Percentiles rank a stretch among this genome's conserved stretches.
These are phyloP conservation scores for Bombycilla garrulus DNA, from an alignment of 2,113 vertebrate genomes.

Conservation along the genomic window DNA sequence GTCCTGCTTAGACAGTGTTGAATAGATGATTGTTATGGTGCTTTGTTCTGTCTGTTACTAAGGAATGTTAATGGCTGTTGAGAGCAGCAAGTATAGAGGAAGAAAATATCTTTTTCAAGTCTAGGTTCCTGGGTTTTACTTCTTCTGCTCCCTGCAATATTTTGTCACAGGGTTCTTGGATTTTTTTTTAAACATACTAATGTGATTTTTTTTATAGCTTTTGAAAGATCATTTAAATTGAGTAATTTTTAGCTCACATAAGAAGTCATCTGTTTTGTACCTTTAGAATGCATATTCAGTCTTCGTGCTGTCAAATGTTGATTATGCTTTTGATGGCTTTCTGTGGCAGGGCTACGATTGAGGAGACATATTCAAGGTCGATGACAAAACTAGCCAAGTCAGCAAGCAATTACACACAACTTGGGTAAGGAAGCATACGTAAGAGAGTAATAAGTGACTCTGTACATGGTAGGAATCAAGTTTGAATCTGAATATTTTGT, in stretches of 20 bases:
- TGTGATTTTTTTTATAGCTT: background rate
- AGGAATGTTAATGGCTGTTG: background rate
- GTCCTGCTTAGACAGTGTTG: background rate
- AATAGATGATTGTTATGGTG: background rate
- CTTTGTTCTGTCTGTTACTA: background rate
- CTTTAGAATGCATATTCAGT: background rate
- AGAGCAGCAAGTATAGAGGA: background rate
- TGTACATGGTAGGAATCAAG: background rate
- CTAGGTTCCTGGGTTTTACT: background rate
- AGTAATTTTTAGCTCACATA: background rate
- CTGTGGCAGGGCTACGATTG: conserved; percentile 87
- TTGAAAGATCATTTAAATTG: background rate
- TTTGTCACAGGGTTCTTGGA: background rate
- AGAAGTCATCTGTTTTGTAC: background rate
- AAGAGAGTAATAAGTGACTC: background rate
- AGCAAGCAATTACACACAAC: conserved; percentile 92
- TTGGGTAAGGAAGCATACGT: conserved; percentile 84
- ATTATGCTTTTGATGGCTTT: conserved; percentile 5
- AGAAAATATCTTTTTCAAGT: background rate
- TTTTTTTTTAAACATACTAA: background rate
- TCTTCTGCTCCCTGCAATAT: background rate
- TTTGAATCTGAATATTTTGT: background rate
- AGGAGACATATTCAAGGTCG: conserved; percentile 93
- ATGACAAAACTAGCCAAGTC: conserved; percentile 97
- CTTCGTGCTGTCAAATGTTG: background rate